These are phyloP conservation scores for Microcaecilia unicolor DNA, from an alignment of 2,797 vertebrate genomes.

Conservation along the genomic window DNA sequence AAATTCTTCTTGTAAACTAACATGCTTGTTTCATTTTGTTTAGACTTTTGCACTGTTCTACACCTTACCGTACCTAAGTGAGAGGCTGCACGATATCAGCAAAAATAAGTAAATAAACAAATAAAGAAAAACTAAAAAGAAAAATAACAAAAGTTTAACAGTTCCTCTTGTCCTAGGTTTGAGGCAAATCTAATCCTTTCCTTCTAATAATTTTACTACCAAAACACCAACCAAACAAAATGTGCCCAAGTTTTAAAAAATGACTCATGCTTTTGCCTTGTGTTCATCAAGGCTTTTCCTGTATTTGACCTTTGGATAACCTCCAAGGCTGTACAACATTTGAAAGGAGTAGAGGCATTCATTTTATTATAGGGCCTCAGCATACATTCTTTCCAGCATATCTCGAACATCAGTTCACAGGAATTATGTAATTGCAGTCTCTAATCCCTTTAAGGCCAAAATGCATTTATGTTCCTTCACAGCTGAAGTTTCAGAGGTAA, in stretches of 20 bases:
- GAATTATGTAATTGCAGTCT: conserved; percentile 93
- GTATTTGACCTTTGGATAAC: conserved; percentile 71
- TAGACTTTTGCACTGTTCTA: background rate
- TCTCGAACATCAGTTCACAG: conserved; percentile 86
- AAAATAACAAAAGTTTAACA: conserved; percentile 35
- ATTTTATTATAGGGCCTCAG: conserved; percentile 57
- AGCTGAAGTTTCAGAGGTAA: conserved; percentile 70
- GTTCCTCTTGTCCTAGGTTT: conserved; percentile 48
- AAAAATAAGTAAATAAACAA: conserved; percentile 12
- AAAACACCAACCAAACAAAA: too few species aligned
- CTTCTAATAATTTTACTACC: conserved; percentile 52
- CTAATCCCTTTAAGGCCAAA: conserved; percentile 74
- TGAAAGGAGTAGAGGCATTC: conserved; percentile 68
- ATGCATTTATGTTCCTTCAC: conserved; percentile 67
- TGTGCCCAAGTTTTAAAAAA: conserved; percentile 39
- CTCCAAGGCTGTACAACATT: conserved; percentile 64
- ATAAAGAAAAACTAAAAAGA: too few species aligned
- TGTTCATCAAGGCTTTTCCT: conserved; percentile 61
- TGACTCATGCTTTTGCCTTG: conserved; percentile 52
- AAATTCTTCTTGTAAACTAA: too few species aligned
- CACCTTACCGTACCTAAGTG: background rate
- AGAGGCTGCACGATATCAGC: too few species aligned
- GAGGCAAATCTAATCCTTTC: conserved; percentile 31
- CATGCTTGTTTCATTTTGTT: background rate
- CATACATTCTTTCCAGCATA: conserved; percentile 69